These are phyloP conservation scores for Lottia gigantea DNA, from an alignment of 2,888 invertebrate genomes.

Conservation along the genomic window DNA sequence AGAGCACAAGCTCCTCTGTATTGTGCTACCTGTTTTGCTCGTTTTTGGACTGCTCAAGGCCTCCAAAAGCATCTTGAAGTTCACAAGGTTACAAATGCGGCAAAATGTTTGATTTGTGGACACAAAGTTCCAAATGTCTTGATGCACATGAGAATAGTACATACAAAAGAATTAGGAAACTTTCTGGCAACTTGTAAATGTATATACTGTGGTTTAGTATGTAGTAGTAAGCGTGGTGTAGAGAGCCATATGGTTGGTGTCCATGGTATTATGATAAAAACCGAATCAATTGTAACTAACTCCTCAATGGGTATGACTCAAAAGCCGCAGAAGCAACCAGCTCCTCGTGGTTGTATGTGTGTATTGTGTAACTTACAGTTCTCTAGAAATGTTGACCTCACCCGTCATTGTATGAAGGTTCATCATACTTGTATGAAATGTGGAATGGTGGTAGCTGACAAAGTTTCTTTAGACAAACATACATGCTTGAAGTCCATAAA, in stretches of 20 bases:
- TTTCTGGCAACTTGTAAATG: constrained; percentile 53
- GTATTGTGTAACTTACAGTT: constrained; percentile 59
- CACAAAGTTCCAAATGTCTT: constrained; percentile 76
- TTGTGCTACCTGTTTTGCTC: constrained; percentile 95
- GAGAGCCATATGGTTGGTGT: constrained; percentile 54
- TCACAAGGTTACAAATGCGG: constrained; percentile 33
- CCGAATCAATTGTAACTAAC: constrained; percentile 21
- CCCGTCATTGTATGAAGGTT: constrained; percentile 55
- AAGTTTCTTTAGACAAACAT: constrained; percentile 46
- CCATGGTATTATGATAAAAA: constrained; percentile 55
- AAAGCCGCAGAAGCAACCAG: constrained; percentile 2
- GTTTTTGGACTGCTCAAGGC: constrained; percentile 97
- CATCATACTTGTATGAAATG: constrained; percentile 59
- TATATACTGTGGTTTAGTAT: constrained; percentile 54
- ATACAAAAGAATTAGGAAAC: constrained; percentile 85
- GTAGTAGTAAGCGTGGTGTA: constrained; percentile 41
- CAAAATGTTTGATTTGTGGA: constrained; percentile 44
- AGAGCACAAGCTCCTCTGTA: constrained; percentile 82
- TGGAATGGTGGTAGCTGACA: constrained; percentile 58
- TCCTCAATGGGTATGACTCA: not conserved
- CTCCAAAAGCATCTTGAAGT: constrained; percentile 81
- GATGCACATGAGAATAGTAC: constrained; percentile 91
- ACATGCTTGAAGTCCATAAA: constrained; percentile 46
- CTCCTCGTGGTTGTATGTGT: constrained; percentile 44
- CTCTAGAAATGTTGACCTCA: constrained; percentile 57